phyloP scores from a whole-genome alignment of 2,797 vertebrate genomes.

The Calcarius lapponicus region DNA sequence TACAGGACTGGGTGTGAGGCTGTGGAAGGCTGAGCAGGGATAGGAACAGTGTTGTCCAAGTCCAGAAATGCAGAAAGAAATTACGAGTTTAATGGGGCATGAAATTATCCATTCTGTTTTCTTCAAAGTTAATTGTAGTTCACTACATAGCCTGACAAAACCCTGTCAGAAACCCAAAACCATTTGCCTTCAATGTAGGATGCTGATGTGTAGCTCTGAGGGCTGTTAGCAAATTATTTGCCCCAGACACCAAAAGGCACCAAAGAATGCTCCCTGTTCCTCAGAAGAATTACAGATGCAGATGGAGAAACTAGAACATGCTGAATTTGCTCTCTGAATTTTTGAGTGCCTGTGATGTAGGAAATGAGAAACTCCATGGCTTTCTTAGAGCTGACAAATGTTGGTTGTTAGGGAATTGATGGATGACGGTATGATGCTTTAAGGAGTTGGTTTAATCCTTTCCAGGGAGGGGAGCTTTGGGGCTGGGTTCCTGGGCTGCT shows the following conservation, averaged over 20 bases:
- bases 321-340: not conserved
- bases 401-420: not conserved
- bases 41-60: not conserved
- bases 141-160: not conserved
- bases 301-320: not conserved
- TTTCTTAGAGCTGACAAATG: not conserved
- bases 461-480: not conserved
- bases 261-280: not conserved
- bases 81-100: constrained; percentile 64
- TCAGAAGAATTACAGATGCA: not conserved
- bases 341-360: no score
- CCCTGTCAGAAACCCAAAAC: not conserved
- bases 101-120: constrained; percentile 61
- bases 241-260: not conserved
- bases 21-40: constrained; percentile 12
- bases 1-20: not conserved
- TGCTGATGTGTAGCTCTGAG: not conserved
- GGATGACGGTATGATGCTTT: not conserved
- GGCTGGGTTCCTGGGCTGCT: not conserved
- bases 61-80: constrained; percentile 58
- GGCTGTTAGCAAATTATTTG: not conserved
- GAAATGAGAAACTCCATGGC: not conserved
- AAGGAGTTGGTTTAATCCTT: not conserved
- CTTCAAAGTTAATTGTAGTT: constrained; percentile 43
- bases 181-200: not conserved